Percentiles rank a stretch among this genome's conserved stretches.
These are phyloP conservation scores for Menidia menidia DNA, from an alignment of 2,797 vertebrate genomes.

Conservation along the genomic window DNA sequence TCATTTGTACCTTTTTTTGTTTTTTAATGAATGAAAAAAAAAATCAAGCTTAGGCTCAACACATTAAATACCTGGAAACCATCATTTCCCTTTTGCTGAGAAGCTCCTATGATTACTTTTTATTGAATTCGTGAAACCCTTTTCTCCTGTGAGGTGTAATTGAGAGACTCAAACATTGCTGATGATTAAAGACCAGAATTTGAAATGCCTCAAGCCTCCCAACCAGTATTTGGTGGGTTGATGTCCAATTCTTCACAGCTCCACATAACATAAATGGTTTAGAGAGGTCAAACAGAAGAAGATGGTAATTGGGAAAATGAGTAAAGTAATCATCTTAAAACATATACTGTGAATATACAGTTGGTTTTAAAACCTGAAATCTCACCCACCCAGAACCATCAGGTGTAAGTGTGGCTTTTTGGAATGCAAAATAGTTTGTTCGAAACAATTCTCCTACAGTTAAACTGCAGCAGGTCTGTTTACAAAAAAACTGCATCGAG, in stretches of 20 bases:
- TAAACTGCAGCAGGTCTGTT: slow-evolving; percentile 37
- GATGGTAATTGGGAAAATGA: background rate
- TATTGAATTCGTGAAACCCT: background rate
- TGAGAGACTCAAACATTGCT: background rate
- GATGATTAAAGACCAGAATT: background rate
- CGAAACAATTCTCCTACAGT: slow-evolving; percentile 27
- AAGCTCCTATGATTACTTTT: no score
- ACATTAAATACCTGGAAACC: no score
- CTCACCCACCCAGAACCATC: slow-evolving; percentile 12
- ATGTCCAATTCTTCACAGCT: background rate
- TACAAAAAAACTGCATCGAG: slow-evolving; percentile 48
- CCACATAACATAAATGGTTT: background rate
- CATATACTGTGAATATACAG: background rate
- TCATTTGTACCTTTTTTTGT: no score
- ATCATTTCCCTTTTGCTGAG: no score
- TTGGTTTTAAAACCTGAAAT: slow-evolving; percentile 29
- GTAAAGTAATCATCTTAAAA: slow-evolving; percentile 13
- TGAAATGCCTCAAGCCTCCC: background rate
- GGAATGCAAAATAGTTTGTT: slow-evolving; percentile 23
- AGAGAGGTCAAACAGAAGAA: background rate
- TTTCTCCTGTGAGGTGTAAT: background rate
- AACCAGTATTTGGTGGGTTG: background rate
- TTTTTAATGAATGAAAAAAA: no score
- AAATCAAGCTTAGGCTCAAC: no score
- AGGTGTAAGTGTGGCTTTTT: slow-evolving; percentile 38